Evolutionary conservation across 2,797 vertebrate species (phyloP), one percentile per base, ranked within the genome.

Genomic region (Microtus obscurus): DNA sequence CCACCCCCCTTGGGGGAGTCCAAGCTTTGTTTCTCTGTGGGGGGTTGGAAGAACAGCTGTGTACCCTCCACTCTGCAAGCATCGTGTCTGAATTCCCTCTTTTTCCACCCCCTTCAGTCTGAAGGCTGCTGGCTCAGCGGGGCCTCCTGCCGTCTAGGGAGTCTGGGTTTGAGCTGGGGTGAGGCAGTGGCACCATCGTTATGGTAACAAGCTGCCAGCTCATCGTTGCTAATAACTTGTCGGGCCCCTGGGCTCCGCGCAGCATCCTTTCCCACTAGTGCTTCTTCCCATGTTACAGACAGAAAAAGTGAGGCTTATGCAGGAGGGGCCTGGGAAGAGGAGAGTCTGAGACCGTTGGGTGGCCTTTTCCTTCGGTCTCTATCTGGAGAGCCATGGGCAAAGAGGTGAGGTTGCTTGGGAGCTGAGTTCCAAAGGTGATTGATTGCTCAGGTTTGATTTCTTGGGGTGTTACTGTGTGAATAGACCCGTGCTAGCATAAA

Each of bases 151-250:
- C 4, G 96, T 96, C 97, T 97, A 92, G 97, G 96, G 97, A 98
- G 97, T 97, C 96, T 97, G 97, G 93, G 96, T 97, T 98, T 97
- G 97, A 97, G 97, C 96, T 96, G 96, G 92, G 96, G 96, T 94
- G 95, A 97, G 95, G 96, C 63, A 5, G 95, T 95, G 87, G 89
- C 95, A 92, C 94, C 85, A 97, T 97, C 59, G 96, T 98, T 97
- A 97, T 96, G 96, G 97, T 96, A 97, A 96, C 97, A 2, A 96
- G 93, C 92, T 97, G 96, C 96, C 93, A 97, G 96, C 96, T 97
- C 96, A 97, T 97, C 78, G 4, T 95, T 97, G 97, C 89, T 98
- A 97, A 97, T 97, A 97, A 97, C 97, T 96, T 96, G 96, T 96
- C 79, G 89, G 95, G 95, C 93, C 89, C 96, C 61, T 97, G 90